Evolutionary conservation across 2,113 vertebrate species (phyloP).

Genomic region (Psittacula cyanocephala): DNA sequence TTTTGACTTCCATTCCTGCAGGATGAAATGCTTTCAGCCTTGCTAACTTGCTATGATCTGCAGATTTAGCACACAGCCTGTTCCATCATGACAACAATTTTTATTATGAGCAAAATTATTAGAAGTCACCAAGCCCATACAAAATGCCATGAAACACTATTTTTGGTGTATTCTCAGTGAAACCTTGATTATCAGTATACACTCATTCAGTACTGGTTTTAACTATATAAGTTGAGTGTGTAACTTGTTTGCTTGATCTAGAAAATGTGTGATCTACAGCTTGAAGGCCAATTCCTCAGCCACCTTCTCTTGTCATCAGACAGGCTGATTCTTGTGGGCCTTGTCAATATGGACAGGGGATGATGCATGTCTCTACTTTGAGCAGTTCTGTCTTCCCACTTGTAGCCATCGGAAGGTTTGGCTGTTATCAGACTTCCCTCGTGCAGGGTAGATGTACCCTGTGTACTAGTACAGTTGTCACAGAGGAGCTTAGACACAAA

Average conservation of each 20-base stretch:
- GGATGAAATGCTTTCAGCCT: not conserved
- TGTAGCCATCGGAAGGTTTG: not conserved
- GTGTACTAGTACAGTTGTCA: not conserved
- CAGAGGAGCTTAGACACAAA: not conserved
- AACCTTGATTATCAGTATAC: not conserved
- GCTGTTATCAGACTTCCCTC: not conserved
- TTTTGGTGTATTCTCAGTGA: not conserved
- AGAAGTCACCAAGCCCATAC: not conserved
- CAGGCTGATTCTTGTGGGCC: not conserved
- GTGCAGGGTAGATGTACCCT: accelerated
- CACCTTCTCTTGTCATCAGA: not conserved
- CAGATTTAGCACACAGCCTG: not conserved
- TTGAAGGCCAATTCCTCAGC: not conserved
- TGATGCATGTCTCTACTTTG: not conserved
- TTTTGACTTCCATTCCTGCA: not conserved
- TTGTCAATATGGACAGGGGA: not conserved
- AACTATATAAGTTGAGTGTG: accelerated
- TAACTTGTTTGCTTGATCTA: not conserved
- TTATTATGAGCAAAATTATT: not conserved
- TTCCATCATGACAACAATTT: not conserved
- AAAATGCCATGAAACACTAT: not conserved
- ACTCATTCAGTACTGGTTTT: not conserved
- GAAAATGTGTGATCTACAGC: not conserved
- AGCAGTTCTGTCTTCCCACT: not conserved
- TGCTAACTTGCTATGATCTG: not conserved